phyloP scores from a whole-genome alignment of 1,140 invertebrate species.

The Microplitis demolitor region DNA sequence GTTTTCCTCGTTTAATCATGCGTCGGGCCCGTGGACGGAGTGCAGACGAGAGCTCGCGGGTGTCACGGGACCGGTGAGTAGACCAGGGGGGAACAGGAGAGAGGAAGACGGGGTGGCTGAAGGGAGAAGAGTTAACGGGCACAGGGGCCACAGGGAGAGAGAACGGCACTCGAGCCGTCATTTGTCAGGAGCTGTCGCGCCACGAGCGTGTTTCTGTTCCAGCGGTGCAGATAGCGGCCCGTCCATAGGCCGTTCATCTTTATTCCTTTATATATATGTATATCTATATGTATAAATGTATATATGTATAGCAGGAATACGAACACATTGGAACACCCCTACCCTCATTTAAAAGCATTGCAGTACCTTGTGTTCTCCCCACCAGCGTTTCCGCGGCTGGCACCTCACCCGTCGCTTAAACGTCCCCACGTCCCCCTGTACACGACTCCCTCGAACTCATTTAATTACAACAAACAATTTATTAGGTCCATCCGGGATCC shows the following conservation, averaged over 20 bases:
- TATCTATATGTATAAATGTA: conserved; percentile 12
- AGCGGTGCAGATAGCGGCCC: conserved; percentile 59
- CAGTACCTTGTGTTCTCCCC: conserved; percentile 11
- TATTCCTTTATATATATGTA: conserved; percentile 53
- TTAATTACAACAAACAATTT: conserved; percentile 64
- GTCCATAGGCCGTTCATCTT: conserved; percentile 62
- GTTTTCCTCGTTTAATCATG: conserved; percentile 58
- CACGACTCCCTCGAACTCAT: conserved; percentile 59
- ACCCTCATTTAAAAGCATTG: conserved; percentile 11
- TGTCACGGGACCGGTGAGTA: no score
- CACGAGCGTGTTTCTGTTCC: conserved; percentile 61
- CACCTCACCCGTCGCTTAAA: conserved; percentile 9
- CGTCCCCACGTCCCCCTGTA: conserved; percentile 38
- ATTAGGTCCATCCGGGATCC: conserved; percentile 58
- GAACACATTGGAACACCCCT: neutral
- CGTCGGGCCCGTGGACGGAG: conserved; percentile 23
- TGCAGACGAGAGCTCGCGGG: conserved; percentile 26
- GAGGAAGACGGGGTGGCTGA: neutral
- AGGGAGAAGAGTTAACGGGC: conserved; percentile 5
- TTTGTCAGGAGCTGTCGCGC: conserved; percentile 62
- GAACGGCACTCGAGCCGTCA: conserved; percentile 56
- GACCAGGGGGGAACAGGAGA: neutral
- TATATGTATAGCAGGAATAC: neutral
- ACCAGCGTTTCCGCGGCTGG: conserved; percentile 24
- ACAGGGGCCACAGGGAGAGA: neutral